Conservation (phyloP, 1,140 invertebrate species). For the Lethrus apterus region DNA sequence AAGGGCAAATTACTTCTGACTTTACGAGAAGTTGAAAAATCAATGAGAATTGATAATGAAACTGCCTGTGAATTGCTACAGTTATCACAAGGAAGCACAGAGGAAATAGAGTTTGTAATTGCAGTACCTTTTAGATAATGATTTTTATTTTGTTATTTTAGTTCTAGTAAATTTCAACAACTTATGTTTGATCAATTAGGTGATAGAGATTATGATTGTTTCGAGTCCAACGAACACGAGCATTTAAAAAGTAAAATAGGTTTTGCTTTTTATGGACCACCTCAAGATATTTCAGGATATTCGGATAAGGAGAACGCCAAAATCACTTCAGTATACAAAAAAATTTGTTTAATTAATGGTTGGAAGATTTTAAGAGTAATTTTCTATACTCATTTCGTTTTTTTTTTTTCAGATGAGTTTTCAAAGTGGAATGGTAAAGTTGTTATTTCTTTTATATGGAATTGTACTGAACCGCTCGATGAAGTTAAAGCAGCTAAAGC, state of each 20-base stretch:
- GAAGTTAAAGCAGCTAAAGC: conserved; percentile 27
- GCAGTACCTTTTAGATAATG: no score
- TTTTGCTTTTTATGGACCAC: conserved; percentile 30
- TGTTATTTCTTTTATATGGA: conserved; percentile 30
- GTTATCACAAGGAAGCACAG: no score
- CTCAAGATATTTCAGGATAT: conserved; percentile 9
- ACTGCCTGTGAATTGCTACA: no score
- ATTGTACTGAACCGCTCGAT: conserved; percentile 30
- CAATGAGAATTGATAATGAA: no score
- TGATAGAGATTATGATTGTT: conserved; percentile 34
- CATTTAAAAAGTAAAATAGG: conserved; percentile 31
- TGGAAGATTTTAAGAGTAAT: conserved; percentile 7
- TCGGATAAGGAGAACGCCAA: background rate
- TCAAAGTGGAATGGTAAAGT: conserved; percentile 27
- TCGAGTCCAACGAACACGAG: conserved; percentile 26
- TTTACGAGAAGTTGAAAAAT: no score
- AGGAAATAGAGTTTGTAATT: no score
- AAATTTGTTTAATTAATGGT: conserved; percentile 4
- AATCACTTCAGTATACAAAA: background rate
- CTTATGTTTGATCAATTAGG: conserved; percentile 30
- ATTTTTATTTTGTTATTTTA: no score
- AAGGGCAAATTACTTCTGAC: no score
- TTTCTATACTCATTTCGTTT: background rate
- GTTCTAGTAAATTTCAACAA: conserved; percentile 26
- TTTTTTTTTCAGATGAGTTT: conserved; percentile 24